Evolutionary conservation across 2,888 invertebrate genomes (phyloP), one percentile per base, ranked within the genome.

Genomic region (Athripsodes cinereus): DNA sequence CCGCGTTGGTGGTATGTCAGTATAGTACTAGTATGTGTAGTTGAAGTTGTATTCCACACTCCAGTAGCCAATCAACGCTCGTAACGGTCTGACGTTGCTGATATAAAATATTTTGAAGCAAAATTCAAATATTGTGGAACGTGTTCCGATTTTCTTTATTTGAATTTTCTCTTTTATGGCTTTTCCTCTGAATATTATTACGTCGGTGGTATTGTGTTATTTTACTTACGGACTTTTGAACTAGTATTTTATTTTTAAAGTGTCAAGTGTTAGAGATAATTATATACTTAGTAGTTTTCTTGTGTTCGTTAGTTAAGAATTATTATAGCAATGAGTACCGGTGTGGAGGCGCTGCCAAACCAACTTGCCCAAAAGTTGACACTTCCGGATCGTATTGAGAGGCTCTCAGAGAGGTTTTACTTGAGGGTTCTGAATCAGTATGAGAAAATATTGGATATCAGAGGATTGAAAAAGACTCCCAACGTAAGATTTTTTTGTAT

Each of bases 371-470:
- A 55, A 21, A 54, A 54, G 40, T 31, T 60, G 51, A 57, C 57
- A 6, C 31, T 60, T 31, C 60, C 60, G 3, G 60, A 53, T 16
- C 35, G 60, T 2, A 52, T 60, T 53, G 60, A 60, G 31, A 71
- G 72, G 56, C 70, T 74, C 60, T 74, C 81, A 48, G 78, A 79
- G 66, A 72, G 81, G 62, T 72, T 83, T 57, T 83, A 80, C 70
- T 71, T 81, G 67, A 73, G 82, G 64, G 84, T 84, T 62, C 79
- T 83, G 26, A 80, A 83, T 59, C 84, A 84, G 69, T 84, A 84
- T 69, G 82, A 82, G 68, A 80, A 81, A 69, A 74, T 84, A 60
- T 72, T 83, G 64, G 81, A 83, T 69, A 72, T 81, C 62, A 78
- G 76, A 68, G 78, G 79, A 62, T 74, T 78, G 69, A 72, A 80